Conservation (phyloP, 2,888 invertebrate species). For the Amiota minor region DNA sequence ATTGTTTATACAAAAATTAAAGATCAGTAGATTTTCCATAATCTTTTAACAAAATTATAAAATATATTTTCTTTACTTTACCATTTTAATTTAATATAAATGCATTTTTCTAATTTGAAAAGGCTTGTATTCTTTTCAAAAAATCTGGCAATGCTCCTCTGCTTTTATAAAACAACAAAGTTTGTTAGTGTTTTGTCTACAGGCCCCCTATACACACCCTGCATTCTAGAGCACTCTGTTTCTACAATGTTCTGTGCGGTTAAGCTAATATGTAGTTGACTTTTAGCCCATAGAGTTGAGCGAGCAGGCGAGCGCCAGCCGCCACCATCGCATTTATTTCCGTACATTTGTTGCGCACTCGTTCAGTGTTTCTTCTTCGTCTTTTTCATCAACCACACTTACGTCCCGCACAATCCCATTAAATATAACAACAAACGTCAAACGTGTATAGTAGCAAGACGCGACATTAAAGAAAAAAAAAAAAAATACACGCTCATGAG, state of each 20-base stretch:
- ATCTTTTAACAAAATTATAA: no score
- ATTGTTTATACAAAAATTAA: no score
- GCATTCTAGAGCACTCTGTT: no score
- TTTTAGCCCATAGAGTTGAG: no score
- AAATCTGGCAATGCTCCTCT: slow-evolving; percentile 1
- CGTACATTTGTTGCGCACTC: slow-evolving; percentile 31
- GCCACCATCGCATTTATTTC: slow-evolving; percentile 37
- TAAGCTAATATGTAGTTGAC: no score
- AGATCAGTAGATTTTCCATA: no score
- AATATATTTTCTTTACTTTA: no score
- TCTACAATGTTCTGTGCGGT: no score
- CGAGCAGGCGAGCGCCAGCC: neutral
- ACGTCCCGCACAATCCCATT: slow-evolving; percentile 31
- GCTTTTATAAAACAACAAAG: slow-evolving; percentile 13
- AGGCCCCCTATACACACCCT: no score
- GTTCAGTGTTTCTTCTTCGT: slow-evolving; percentile 36
- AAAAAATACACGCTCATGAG: slow-evolving; percentile 49
- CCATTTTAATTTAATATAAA: no score
- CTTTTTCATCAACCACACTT: slow-evolving; percentile 37
- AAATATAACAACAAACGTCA: slow-evolving; percentile 40
- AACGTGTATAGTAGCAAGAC: slow-evolving; percentile 19
- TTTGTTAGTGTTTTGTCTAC: slow-evolving; percentile 5
- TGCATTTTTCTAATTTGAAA: no score
- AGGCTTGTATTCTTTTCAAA: no score
- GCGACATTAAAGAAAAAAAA: slow-evolving; percentile 32